Evolutionary conservation across 1,140 invertebrate species (phyloP).

Genomic region (Anastrepha ludens): DNA sequence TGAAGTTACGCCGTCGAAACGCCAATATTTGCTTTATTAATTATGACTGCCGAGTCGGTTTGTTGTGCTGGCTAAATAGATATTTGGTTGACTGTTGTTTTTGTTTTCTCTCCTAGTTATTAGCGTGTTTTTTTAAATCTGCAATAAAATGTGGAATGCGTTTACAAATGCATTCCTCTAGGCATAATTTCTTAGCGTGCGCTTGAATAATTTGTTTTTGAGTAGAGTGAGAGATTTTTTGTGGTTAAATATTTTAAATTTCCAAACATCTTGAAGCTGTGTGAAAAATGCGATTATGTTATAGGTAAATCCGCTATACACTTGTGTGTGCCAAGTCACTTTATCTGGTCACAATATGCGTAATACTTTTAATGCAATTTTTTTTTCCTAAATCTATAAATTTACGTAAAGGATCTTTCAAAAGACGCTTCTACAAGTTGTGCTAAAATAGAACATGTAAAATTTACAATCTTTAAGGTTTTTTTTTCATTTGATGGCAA

Average conservation of each 20-base stretch:
- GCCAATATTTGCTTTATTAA: slow-evolving; percentile 30
- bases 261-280: background rate
- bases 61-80: background rate
- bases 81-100: too few species aligned
- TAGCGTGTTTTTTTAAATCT: background rate
- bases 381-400: too few species aligned
- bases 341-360: too few species aligned
- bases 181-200: background rate
- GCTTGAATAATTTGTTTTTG: background rate
- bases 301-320: too few species aligned
- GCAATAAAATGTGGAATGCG: background rate
- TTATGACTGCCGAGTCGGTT: background rate
- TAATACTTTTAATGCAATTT: too few species aligned
- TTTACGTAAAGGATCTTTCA: too few species aligned
- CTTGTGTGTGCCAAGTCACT: too few species aligned
- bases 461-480: too few species aligned
- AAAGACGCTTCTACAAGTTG: too few species aligned
- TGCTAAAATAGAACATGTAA: too few species aligned
- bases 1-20: slow-evolving; percentile 4
- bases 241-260: background rate
- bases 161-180: background rate
- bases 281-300: too few species aligned
- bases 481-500: too few species aligned
- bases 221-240: background rate
- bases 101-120: background rate